Percentiles rank a stretch among this genome's conserved stretches.
These are phyloP conservation scores for Girardia tigrina DNA, from an alignment of 2,888 invertebrate species.

Conservation along the genomic window DNA sequence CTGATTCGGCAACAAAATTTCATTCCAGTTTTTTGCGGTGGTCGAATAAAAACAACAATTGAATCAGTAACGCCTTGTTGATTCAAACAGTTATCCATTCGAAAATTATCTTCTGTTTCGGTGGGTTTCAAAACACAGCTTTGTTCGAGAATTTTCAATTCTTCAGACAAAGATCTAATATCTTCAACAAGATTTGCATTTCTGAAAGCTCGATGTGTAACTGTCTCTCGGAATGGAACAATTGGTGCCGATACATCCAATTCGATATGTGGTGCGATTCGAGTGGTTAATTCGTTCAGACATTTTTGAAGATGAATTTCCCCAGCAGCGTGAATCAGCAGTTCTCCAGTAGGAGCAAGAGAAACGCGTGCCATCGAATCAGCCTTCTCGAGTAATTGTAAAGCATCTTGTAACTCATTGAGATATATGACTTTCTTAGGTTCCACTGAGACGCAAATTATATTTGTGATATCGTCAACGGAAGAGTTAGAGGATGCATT, in stretches of 20 bases:
- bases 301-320: conserved; percentile 92
- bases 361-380: conserved; percentile 68
- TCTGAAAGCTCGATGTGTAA: conserved; percentile 55
- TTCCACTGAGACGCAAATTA: conserved; percentile 80
- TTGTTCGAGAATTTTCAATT: neutral
- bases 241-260: conserved; percentile 85
- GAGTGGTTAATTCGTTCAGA: conserved; percentile 68
- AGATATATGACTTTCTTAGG: conserved; percentile 56
- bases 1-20: neutral
- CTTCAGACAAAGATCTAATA: neutral
- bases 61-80: neutral
- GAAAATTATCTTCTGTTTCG: neutral
- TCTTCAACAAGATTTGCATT: neutral
- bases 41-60: neutral
- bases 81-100: too few species aligned
- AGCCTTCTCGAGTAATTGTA: conserved; percentile 75
- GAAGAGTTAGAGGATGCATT: conserved; percentile 78
- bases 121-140: neutral
- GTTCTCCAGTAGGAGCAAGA: conserved; percentile 63
- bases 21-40: neutral
- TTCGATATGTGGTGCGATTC: conserved; percentile 51
- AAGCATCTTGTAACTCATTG: conserved; percentile 55
- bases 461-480: conserved; percentile 59
- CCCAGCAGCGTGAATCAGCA: conserved; percentile 81
- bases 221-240: conserved; percentile 84